These are phyloP conservation scores for Scomber scombrus DNA, from an alignment of 2,113 vertebrate species.

Conservation along the genomic window DNA sequence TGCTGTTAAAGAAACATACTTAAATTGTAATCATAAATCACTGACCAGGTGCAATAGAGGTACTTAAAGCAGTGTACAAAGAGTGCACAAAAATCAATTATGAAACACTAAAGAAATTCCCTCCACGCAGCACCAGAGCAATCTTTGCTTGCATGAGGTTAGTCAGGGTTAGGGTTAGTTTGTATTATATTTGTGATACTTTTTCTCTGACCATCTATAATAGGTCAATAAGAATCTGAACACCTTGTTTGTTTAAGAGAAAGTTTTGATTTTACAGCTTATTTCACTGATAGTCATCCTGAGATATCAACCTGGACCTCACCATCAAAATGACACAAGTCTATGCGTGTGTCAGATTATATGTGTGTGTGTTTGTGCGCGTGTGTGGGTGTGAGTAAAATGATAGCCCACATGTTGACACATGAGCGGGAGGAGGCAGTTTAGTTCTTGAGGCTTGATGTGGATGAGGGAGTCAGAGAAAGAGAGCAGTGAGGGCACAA, in stretches of 20 bases:
- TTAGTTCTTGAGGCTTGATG: slow-evolving; percentile 78
- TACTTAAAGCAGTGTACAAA: neutral
- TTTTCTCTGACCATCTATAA: slow-evolving; percentile 18
- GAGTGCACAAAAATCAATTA: slow-evolving; percentile 73
- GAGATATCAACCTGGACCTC: slow-evolving; percentile 58
- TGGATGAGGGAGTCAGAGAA: slow-evolving; percentile 81
- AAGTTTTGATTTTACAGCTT: slow-evolving; percentile 1
- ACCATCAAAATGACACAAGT: slow-evolving; percentile 66
- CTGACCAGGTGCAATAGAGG: too few species aligned
- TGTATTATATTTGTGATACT: neutral
- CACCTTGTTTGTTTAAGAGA: neutral
- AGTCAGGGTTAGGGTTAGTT: slow-evolving; percentile 77
- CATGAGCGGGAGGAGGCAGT: slow-evolving; percentile 84
- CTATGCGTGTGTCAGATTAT: neutral
- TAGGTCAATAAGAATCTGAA: slow-evolving; percentile 6
- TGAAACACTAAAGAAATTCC: slow-evolving; percentile 23
- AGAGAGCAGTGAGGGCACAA: slow-evolving; percentile 85
- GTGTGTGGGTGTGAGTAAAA: slow-evolving; percentile 74
- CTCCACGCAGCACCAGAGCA: slow-evolving; percentile 88
- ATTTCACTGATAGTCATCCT: slow-evolving; percentile 5
- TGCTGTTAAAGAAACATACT: neutral
- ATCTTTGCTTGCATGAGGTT: slow-evolving; percentile 98
- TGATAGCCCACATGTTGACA: slow-evolving; percentile 87
- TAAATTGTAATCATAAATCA: neutral
- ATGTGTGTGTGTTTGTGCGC: slow-evolving; percentile 3